These are phyloP conservation scores for Tokudaia muenninki DNA, from an alignment of 2,797 vertebrate species.

Conservation along the genomic window DNA sequence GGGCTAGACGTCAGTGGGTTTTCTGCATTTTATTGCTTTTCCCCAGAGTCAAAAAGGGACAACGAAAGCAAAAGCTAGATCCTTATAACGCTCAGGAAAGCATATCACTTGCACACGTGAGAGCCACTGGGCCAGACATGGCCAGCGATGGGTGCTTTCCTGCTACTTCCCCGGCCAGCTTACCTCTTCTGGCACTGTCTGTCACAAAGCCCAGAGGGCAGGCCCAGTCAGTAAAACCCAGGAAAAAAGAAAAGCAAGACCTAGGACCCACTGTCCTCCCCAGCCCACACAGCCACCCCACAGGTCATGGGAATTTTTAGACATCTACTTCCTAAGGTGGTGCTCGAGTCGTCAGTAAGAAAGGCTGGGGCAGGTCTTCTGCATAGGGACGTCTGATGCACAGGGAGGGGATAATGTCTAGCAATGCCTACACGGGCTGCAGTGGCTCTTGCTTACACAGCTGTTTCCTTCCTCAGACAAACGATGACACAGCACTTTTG, in stretches of 20 bases:
- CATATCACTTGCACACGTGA: neutral
- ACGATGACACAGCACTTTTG: slow-evolving; percentile 69
- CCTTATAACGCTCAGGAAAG: neutral
- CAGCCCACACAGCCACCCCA: neutral
- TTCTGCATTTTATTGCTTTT: neutral
- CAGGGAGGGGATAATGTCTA: neutral
- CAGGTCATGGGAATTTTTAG: neutral
- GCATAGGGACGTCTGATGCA: neutral
- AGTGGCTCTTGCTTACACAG: slow-evolving; percentile 24
- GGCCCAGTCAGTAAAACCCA: neutral
- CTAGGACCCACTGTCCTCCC: neutral
- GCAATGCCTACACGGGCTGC: neutral
- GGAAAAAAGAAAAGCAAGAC: neutral
- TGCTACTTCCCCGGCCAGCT: rapidly evolving
- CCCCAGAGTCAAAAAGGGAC: neutral
- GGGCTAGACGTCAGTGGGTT: neutral
- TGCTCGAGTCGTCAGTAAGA: neutral
- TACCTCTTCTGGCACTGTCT: neutral
- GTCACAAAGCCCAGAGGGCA: neutral
- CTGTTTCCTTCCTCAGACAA: slow-evolving; percentile 70
- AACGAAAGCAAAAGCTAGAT: neutral
- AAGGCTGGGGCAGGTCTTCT: neutral
- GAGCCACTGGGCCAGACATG: neutral
- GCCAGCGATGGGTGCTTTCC: neutral
- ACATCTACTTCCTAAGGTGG: neutral